Percentiles rank a stretch among this genome's conserved stretches.
These are phyloP conservation scores for Psittacula derbiana DNA, from an alignment of 2,797 vertebrate genomes.

Conservation along the genomic window DNA sequence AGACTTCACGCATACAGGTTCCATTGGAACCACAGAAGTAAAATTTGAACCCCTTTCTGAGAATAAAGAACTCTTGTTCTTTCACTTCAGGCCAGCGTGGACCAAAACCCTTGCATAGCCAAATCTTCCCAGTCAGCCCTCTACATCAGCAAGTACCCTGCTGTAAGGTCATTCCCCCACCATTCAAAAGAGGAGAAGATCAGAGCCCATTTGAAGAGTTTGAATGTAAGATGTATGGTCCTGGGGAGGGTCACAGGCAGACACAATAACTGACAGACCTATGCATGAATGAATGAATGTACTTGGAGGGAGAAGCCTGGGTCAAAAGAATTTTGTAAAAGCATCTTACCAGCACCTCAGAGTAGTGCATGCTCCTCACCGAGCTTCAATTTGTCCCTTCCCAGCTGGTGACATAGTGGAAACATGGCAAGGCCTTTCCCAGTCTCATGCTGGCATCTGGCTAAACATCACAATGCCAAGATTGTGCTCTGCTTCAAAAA, in stretches of 20 bases:
- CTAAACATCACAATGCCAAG: neutral
- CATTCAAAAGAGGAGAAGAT: conserved; percentile 49
- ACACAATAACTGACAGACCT: conserved; percentile 64
- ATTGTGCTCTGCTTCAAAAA: neutral
- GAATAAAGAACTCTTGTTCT: conserved; percentile 49
- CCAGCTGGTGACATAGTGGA: neutral
- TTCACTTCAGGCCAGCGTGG: neutral
- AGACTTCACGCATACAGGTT: neutral
- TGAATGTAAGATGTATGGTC: conserved; percentile 75
- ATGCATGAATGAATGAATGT: conserved; percentile 41
- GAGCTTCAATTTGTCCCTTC: neutral
- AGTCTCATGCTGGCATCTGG: neutral
- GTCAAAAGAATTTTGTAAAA: conserved; percentile 14
- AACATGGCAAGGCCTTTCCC: neutral
- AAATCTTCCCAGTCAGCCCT: neutral
- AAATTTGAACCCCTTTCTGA: conserved; percentile 23
- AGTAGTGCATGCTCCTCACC: neutral
- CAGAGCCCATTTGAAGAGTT: conserved; percentile 39
- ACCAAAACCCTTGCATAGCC: neutral
- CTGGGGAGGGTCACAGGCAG: conserved; percentile 48
- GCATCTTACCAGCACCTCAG: neutral
- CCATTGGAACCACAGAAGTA: neutral
- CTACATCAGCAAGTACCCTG: conserved; percentile 22
- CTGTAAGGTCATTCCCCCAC: conserved; percentile 67
- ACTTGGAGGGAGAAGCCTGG: neutral